These are phyloP conservation scores for Arge pagana DNA, from an alignment of 2,888 invertebrate species.

Conservation along the genomic window DNA sequence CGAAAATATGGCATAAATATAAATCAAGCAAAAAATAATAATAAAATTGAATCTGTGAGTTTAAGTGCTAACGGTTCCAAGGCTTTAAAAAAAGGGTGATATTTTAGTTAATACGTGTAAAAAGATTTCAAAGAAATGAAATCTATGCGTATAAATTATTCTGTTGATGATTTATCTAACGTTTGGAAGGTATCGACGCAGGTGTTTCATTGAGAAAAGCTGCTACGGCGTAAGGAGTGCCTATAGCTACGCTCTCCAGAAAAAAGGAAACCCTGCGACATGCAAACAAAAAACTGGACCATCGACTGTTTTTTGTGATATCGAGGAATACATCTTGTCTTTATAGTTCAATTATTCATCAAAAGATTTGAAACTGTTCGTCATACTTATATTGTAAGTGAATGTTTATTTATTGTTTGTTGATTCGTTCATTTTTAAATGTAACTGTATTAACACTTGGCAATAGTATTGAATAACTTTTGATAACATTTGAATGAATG, in stretches of 20 bases:
- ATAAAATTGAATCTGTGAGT: slow-evolving; percentile 12
- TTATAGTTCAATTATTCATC: too few relatives aligned
- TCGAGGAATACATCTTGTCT: too few relatives aligned
- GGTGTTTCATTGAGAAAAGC: slow-evolving; percentile 15
- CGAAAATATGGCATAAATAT: slow-evolving; percentile 2
- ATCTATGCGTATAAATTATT: slow-evolving; percentile 8
- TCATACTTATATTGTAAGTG: too few relatives aligned
- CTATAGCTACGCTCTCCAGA: slow-evolving; percentile 6
- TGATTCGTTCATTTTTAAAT: too few relatives aligned
- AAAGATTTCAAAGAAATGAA: slow-evolving; percentile 13
- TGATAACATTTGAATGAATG: too few relatives aligned
- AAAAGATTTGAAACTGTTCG: too few relatives aligned
- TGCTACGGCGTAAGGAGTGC: slow-evolving; percentile 12
- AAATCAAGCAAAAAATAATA: not conserved
- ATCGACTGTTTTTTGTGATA: too few relatives aligned
- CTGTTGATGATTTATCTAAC: slow-evolving; percentile 13
- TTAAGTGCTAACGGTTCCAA: slow-evolving; percentile 6
- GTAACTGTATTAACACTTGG: too few relatives aligned
- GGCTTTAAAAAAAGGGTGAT: slow-evolving; percentile 10
- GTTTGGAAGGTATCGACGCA: slow-evolving; percentile 5
- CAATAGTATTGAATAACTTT: too few relatives aligned
- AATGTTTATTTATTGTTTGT: too few relatives aligned
- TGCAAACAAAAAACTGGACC: slow-evolving; percentile 15
- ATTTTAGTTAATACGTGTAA: slow-evolving; percentile 13
- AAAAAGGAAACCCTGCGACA: slow-evolving; percentile 13